Evolutionary conservation across 1,140 invertebrate genomes (phyloP).

Genomic region (Diorhabda carinulata): DNA sequence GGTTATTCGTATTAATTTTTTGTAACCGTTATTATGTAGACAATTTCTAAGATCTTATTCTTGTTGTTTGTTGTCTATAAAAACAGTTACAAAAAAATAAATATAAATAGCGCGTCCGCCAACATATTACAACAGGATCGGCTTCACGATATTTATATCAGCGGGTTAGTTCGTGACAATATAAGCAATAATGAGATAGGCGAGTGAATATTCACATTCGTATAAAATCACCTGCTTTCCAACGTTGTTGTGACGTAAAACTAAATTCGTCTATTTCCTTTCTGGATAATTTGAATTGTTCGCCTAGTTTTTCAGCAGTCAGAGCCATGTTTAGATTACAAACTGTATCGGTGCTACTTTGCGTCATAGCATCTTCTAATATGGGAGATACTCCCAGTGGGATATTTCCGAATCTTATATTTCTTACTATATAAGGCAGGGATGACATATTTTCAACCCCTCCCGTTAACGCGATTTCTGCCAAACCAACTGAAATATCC

Average conservation of each 20-base stretch:
- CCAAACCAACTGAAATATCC: conserved; percentile 85
- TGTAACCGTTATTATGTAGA: too few species aligned
- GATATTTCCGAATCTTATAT: conserved; percentile 81
- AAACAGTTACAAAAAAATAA: too few species aligned
- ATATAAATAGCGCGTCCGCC: too few species aligned
- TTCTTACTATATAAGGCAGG: conserved; percentile 81
- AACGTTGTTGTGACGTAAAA: conserved; percentile 75
- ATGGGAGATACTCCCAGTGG: conserved; percentile 72
- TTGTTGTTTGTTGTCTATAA: too few species aligned
- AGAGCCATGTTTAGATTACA: conserved; percentile 93
- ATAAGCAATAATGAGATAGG: too few species aligned
- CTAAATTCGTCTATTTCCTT: conserved; percentile 89
- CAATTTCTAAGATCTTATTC: too few species aligned
- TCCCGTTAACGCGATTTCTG: conserved; percentile 85
- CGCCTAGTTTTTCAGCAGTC: conserved; percentile 96
- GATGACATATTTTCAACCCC: conserved; percentile 96
- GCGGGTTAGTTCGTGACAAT: too few species aligned
- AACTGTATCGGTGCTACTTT: conserved; percentile 81
- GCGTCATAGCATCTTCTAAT: conserved; percentile 91
- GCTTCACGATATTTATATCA: too few species aligned
- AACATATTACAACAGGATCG: too few species aligned
- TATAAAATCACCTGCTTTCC: conserved; percentile 68
- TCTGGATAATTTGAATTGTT: conserved; percentile 80
- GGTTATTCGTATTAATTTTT: too few species aligned
- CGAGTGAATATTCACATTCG: background rate